Evolutionary conservation across 2,797 vertebrate genomes (phyloP).

Genomic region (Pangasius krempfi): DNA sequence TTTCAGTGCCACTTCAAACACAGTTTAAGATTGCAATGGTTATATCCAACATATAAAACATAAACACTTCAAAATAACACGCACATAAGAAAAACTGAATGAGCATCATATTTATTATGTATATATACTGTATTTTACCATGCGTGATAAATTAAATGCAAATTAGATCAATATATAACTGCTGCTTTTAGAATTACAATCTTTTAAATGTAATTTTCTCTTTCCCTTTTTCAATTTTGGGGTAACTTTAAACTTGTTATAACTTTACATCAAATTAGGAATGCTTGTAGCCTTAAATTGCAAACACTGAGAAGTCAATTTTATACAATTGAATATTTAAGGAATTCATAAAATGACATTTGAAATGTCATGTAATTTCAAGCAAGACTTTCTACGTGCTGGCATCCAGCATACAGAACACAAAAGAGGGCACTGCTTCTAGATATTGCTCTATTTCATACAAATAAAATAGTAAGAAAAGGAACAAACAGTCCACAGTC

Average conservation of each 20-base stretch:
- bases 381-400: background rate
- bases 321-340: conserved; percentile 1
- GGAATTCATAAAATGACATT: background rate
- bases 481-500: background rate
- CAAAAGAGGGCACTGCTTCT: background rate
- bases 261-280: background rate
- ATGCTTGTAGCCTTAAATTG: background rate
- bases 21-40: background rate
- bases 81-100: background rate
- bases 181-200: background rate
- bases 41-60: background rate
- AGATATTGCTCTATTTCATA: background rate
- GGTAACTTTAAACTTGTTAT: background rate
- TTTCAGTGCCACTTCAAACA: background rate
- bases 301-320: background rate
- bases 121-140: background rate
- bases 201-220: background rate
- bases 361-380: background rate
- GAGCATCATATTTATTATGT: background rate
- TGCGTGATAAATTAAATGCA: background rate
- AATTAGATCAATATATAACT: background rate
- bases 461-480: background rate
- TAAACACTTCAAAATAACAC: background rate
- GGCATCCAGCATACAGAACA: too few species aligned
- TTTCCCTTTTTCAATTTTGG: too few species aligned